Base-by-base conservation (phyloP, 2,113 vertebrate species). In the Choloepus hoffmanni region DNA sequence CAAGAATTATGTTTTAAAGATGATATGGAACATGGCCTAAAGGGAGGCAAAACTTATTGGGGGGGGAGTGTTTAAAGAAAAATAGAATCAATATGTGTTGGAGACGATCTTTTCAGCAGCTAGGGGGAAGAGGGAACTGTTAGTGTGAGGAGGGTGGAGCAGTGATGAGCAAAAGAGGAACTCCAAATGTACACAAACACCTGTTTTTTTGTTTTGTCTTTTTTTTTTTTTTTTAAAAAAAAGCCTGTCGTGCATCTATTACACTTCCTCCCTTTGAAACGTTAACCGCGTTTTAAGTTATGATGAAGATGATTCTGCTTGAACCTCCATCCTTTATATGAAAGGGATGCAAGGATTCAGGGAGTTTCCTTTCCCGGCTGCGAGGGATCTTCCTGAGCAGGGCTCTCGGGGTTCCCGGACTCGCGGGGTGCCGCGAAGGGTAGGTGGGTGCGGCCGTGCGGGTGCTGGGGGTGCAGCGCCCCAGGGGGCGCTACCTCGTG, bases 401-500 rank as follows among this genome's bases (percentile, higher is more conserved):
- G 58, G 89, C 93, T 63, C 93, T 96, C 97, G 33, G 65, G 62
- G 43, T 90, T 79, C 81, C 93, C 96, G 12, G 81, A 85, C 78
- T 97, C 94, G 23, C 94, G 86, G 84, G 95, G 40, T 50, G 77
- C 85, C 7, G 89, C 67, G 82, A 93, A 96, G 63, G 97, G 90
- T 89, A 94, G 96, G 96, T 96, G 96, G 81, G 96, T 48, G 92
- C 95, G 95, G 90, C 95, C 83, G 78, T 78, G 95, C 45, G 96
- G 58, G 85, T 43, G 95, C 23, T 68, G 58, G 26, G 97, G 55
- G 70, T 43, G 97, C 94, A 91, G 89, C n/a, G 96, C 3, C 92
- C 97, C 96, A 63, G 98, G 94, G 58, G 98, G 72, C 48, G 93
- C 95, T 93, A 96, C 97, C 16, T 98, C 98, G 33, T 97, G 95